Evolutionary conservation across 2,113 vertebrate species (phyloP).

Genomic region (Gambusia holbrooki): DNA sequence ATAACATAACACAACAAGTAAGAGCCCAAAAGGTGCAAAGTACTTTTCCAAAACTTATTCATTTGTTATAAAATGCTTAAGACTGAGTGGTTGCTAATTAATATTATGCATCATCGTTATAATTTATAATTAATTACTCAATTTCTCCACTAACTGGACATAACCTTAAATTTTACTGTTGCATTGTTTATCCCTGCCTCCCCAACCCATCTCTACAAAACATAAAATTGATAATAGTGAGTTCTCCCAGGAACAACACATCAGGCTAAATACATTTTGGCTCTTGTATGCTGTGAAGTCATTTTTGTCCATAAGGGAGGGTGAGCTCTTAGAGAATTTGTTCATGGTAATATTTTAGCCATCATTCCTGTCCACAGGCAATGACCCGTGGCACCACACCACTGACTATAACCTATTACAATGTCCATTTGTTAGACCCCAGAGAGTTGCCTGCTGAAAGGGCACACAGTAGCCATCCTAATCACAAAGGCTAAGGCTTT

Average conservation of each 20-base stretch:
- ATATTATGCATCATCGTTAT: too few species aligned
- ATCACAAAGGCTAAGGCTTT: slow-evolving; percentile 60
- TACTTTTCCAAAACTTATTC: too few species aligned
- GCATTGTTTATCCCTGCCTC: slow-evolving; percentile 46
- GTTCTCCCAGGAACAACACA: slow-evolving; percentile 47
- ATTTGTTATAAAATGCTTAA: too few species aligned
- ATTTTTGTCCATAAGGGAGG: slow-evolving; percentile 57
- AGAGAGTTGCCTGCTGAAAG: slow-evolving; percentile 56
- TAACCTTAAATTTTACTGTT: slow-evolving; percentile 76
- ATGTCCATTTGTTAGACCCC: slow-evolving; percentile 60
- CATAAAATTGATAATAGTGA: slow-evolving; percentile 68
- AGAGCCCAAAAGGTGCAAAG: too few species aligned
- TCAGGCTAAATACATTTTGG: slow-evolving; percentile 24
- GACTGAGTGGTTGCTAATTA: too few species aligned
- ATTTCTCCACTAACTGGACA: slow-evolving; percentile 13
- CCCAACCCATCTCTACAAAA: slow-evolving; percentile 45
- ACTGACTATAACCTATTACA: slow-evolving; percentile 50
- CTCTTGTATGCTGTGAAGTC: slow-evolving; percentile 49
- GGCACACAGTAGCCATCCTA: slow-evolving; percentile 59
- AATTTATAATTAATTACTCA: too few species aligned
- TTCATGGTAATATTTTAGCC: slow-evolving; percentile 49
- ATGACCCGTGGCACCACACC: slow-evolving; percentile 38
- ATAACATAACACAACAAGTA: too few species aligned
- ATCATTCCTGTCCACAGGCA: slow-evolving; percentile 63
- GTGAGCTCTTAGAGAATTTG: slow-evolving; percentile 42